phyloP scores from a whole-genome alignment of 2,113 vertebrate species.

The Psittacara wagleri region DNA sequence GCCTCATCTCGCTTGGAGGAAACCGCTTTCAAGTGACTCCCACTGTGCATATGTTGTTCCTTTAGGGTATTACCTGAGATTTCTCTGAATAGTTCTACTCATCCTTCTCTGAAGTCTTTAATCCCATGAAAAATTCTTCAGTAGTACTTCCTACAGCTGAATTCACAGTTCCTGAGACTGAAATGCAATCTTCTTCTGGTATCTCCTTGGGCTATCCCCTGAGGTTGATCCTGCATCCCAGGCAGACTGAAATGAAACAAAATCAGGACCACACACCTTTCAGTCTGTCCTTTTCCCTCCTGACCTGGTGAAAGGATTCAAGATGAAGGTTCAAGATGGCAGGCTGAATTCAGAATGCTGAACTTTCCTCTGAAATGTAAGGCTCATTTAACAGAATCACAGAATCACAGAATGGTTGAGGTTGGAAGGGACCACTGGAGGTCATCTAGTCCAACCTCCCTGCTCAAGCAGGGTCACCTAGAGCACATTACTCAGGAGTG shows the following conservation, averaged over 20 bases:
- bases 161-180: not conserved
- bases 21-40: not conserved
- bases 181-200: not conserved
- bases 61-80: not conserved
- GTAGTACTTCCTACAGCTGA: not conserved
- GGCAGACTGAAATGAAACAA: not conserved
- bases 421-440: not conserved
- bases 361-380: not conserved
- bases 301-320: not conserved
- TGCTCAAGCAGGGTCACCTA: not conserved
- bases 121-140: not conserved
- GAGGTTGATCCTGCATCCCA: not conserved
- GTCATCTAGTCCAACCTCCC: not conserved
- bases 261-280: not conserved
- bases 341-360: not conserved
- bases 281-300: not conserved
- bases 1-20: not conserved
- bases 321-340: not conserved
- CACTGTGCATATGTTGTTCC: not conserved
- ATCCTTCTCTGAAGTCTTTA: slow-evolving; percentile 13
- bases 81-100: not conserved
- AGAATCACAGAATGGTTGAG: not conserved
- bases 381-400: not conserved
- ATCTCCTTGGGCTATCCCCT: not conserved
- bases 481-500: not conserved